Conservation (phyloP, 2,888 invertebrate species). For the Amphipoea lucens region DNA sequence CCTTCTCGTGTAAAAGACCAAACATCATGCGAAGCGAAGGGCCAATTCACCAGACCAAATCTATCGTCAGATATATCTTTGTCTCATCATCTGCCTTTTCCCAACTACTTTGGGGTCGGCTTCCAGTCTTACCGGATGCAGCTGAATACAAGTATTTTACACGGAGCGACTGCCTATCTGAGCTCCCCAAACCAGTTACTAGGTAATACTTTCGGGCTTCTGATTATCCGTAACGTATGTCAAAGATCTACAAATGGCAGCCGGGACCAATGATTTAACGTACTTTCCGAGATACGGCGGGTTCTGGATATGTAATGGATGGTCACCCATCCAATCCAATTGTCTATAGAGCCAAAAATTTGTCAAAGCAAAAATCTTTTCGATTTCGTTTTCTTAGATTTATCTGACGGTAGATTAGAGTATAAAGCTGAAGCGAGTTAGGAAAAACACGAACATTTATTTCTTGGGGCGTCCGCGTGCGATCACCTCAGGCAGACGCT, state of each 20-base stretch:
- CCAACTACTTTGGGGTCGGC: not conserved
- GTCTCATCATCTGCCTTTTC: not conserved
- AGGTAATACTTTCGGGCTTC: not conserved
- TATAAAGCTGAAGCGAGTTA: slow-evolving; percentile 48
- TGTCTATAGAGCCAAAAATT: not conserved
- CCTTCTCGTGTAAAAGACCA: not conserved
- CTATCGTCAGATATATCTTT: slow-evolving; percentile 32
- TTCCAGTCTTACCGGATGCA: not conserved
- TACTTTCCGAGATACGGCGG: not conserved
- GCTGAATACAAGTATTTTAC: not conserved
- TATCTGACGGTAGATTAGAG: slow-evolving; percentile 29
- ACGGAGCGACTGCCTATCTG: not conserved
- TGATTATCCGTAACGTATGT: not conserved
- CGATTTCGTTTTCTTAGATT: not conserved
- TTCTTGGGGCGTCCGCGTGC: slow-evolving; percentile 87
- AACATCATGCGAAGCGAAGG: slow-evolving; percentile 41
- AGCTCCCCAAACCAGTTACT: not conserved
- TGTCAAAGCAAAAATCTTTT: not conserved
- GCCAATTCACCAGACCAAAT: slow-evolving; percentile 1
- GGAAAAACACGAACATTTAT: slow-evolving; percentile 86
- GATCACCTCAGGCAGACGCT: slow-evolving; percentile 86
- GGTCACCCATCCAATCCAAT: not conserved
- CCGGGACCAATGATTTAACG: not conserved
- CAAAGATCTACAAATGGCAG: not conserved
- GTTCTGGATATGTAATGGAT: not conserved